phyloP scores from a whole-genome alignment of 2,888 invertebrate species.

The Smittia aterrima region DNA sequence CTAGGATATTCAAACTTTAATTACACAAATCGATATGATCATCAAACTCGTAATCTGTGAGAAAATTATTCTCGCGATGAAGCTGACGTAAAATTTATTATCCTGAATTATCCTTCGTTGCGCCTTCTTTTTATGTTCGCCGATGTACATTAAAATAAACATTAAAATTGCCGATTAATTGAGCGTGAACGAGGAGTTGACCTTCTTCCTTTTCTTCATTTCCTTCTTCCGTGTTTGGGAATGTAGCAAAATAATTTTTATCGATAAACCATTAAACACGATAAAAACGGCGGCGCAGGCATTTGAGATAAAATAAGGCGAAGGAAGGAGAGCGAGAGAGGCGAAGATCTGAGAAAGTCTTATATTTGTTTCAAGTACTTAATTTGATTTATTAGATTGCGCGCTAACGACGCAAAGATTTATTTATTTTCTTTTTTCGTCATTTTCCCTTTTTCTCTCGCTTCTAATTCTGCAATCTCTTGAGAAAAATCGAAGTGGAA shows the following conservation, averaged over 20 bases:
- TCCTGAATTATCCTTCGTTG: not conserved
- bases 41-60: too few species aligned
- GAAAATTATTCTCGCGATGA: too few species aligned
- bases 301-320: not conserved
- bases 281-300: not conserved
- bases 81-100: not conserved
- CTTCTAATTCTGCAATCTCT: not conserved
- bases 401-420: conserved; percentile 9
- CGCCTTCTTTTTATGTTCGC: not conserved
- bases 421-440: not conserved
- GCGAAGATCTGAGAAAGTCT: not conserved
- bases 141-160: not conserved
- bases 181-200: not conserved
- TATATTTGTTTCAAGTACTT: not conserved
- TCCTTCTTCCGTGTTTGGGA: not conserved
- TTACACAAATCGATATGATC: too few species aligned
- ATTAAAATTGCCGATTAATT: conserved; percentile 8
- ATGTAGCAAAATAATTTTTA: not conserved
- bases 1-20: too few species aligned
- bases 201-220: not conserved
- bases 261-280: conserved; percentile 3
- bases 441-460: not conserved
- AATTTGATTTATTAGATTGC: conserved; percentile 8
- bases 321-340: not conserved
- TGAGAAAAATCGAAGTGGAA: not conserved